Evolutionary conservation across 2,888 invertebrate species (phyloP), one percentile per base, ranked within the genome.

Genomic region (Drosophila mayaguana): DNA sequence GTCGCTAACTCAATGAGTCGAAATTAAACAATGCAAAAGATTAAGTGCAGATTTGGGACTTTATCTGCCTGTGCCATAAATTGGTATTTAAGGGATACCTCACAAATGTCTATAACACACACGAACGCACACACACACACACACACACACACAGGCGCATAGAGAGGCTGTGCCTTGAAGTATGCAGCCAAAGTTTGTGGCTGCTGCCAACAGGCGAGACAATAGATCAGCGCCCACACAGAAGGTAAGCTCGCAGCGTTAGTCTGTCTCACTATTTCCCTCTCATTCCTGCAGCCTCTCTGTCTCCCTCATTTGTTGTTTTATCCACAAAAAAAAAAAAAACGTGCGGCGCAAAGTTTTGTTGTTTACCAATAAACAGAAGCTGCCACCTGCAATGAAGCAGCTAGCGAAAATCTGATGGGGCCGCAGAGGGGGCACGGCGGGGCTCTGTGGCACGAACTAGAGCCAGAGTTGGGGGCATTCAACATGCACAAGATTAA

Each of bases 21-120:
- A 92, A 91, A 92, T 92, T 92, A 92, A 91, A 92, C 92, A 92
- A 92, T 92, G 90, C 91, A 91, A 90, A 92, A 92, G 92, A 92
- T 92, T 92, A 92, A 92, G 91, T 91, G 88, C 90, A 92, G 92
- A 92, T 92, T 92, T 92, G 89, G 91, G 91, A 92, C 91, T 92
- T 91, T 92, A 91, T 91, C 91, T 92, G 91, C 89, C 89, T 90
- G 89, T 89, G 91, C 92, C 92, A 92, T 91, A 91, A 91, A 91
- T 91, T 92, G 91, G 92, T 91, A 90, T 92, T 91, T 91, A 91
- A 85, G 90, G 84, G 91, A 91, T 91, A 89, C 90, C 91, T 84
- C 88, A 90, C 82, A 86, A 88, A 78, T 82, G 88, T 86, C 89
- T 82, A 88, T 75, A 83, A 55, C 71, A 84, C 72, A 65, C 38